phyloP scores from a whole-genome alignment of 2,113 vertebrate species.

The Todiramphus chloris region DNA sequence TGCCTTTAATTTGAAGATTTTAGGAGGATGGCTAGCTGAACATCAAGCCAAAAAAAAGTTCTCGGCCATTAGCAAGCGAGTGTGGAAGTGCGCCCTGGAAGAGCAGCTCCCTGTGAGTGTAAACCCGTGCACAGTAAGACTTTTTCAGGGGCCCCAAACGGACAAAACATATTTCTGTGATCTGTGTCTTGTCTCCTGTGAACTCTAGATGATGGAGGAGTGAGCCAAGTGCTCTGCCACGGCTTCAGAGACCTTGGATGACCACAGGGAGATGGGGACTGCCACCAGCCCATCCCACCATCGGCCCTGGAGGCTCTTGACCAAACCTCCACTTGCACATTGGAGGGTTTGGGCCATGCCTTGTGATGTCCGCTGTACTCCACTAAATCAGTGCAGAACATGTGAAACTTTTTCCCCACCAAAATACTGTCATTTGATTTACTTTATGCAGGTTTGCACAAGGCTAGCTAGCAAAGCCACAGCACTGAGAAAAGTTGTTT shows the following conservation, averaged over 20 bases:
- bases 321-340: background rate
- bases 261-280: accelerated
- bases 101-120: accelerated
- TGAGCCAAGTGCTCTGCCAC: accelerated
- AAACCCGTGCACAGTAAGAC: background rate
- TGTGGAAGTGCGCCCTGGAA: background rate
- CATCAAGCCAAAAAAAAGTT: background rate
- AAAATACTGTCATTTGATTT: background rate
- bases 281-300: too few species aligned
- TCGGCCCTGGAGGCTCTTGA: background rate
- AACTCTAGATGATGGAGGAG: background rate
- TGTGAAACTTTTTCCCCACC: background rate
- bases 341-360: background rate
- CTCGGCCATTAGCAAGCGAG: background rate
- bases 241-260: background rate
- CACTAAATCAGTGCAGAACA: too few species aligned
- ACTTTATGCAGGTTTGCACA: background rate
- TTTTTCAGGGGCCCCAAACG: accelerated
- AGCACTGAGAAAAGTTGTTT: background rate
- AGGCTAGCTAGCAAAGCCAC: background rate
- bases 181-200: accelerated
- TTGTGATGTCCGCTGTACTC: too few species aligned
- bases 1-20: background rate
- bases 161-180: accelerated
- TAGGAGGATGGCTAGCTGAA: background rate